These are phyloP conservation scores for Mesopsocus fuscifrons DNA, from an alignment of 2,888 invertebrate genomes.

Conservation along the genomic window DNA sequence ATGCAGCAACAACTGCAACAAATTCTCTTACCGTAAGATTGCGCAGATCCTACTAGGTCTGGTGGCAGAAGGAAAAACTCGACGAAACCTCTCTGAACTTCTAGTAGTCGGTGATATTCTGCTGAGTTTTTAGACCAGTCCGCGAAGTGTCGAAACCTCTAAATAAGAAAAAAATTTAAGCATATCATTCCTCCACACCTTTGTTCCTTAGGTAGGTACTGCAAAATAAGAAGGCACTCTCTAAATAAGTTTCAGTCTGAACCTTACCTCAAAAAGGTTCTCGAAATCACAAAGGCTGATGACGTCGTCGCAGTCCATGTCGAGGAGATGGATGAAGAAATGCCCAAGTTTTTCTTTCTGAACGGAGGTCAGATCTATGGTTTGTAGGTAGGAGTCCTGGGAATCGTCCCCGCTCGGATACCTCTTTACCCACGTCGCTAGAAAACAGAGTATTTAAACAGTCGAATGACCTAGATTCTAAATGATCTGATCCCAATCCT, in stretches of 20 bases:
- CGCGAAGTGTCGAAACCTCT: conserved; percentile 47
- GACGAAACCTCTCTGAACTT: conserved; percentile 50
- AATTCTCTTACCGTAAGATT: conserved; percentile 1
- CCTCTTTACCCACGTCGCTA: conserved; percentile 58
- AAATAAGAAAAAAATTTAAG: conserved; percentile 14
- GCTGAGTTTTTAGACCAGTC: conserved; percentile 56
- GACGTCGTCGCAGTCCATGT: conserved; percentile 51
- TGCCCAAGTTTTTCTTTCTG: conserved; percentile 50
- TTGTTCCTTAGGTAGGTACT: too few relatives aligned
- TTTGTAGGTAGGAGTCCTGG: conserved; percentile 31
- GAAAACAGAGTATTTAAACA: too few relatives aligned
- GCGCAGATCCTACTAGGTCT: conserved; percentile 6
- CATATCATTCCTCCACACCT: too few relatives aligned
- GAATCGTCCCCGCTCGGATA: conserved; percentile 41
- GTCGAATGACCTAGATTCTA: too few relatives aligned
- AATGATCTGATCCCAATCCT: too few relatives aligned
- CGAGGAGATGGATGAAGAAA: conserved; percentile 49
- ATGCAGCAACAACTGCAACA: too few relatives aligned
- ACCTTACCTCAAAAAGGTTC: conserved; percentile 42
- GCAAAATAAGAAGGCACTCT: neutral
- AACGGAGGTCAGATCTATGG: conserved; percentile 32
- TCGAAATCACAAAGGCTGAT: conserved; percentile 51
- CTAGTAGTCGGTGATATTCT: conserved; percentile 49
- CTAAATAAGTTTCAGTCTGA: too few relatives aligned
- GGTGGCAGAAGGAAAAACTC: conserved; percentile 36